Evolutionary conservation across 1,140 invertebrate species (phyloP), one percentile per base, ranked within the genome.

Genomic region (Lanistes nyassanus): DNA sequence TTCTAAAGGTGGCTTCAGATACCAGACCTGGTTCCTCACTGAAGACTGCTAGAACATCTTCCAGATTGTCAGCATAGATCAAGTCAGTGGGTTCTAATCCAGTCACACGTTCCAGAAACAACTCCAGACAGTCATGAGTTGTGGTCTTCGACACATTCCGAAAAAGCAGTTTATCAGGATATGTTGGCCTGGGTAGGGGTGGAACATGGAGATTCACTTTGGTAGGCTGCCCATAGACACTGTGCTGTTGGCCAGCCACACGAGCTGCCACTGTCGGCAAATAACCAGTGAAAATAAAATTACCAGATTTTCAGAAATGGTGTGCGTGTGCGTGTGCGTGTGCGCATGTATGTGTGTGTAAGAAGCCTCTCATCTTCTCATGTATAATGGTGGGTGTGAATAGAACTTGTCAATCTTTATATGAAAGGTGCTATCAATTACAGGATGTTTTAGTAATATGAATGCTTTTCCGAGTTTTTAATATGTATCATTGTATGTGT

Each of bases 81-180:
- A 81, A 13, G 6, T 78, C 68, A 16, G 37, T 23, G 5, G 67
- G 70, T 26, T 74, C 74, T 29, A 29, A 31, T 23, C 55, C 68
- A 34, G 66, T 42, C 55, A 76, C 75, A 0, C 34, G 67, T 36
- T 82, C 79, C 23, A 82, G 72, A 36, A 76, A 82, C 62, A 80
- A 80, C 19, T 29, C 37, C 26, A 82, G 55, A 26, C 70, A 70
- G 47, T 82, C 76, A 5, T 76, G 23, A 51, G 79, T 77, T 39
- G 79, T 80, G 21, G 37, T 75, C 29, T 62, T 47, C 16, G 74
- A 71, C 5, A 82, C 26, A 7, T 75, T 75, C 31, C 39, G 53
- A 31, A 82, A 69, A 26, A 80, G 60, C 26, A 80, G 31, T 39
- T 75, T 76, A 26, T 72, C 21, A 2, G 70, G 74, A 58, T 68